Evolutionary conservation across 2,888 invertebrate genomes (phyloP), one percentile per base, ranked within the genome.

Genomic region (Rotaria magnacalcarata): DNA sequence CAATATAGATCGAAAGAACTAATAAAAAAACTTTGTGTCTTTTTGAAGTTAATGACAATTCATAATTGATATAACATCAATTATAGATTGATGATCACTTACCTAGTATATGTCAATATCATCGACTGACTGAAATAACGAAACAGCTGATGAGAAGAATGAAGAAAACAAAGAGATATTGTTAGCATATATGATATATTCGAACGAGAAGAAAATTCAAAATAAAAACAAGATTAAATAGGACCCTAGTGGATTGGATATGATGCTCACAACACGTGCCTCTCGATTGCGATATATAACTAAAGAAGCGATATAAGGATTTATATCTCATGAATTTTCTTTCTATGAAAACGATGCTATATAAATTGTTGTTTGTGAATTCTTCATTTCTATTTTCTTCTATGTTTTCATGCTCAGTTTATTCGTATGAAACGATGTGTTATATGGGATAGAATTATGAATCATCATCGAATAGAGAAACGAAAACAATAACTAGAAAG

Each of bases 91-190:
- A 67, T 67, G 6, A 67, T 67, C 34, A 34, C 19, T 34, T 67
- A 67, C 67, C 34, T 67, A 34, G 34, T 67, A 19, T 34, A 67
- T 67, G 67, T 67, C 67, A 67, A 67, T 67, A 52, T 52, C 3
- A 34, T 41, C 34, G 67, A 34, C 67, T 67, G 67, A 67, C 67
- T 67, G 67, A 67, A 67, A 67, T 67, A 67, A 34, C 67, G 19
- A 67, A 67, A 67, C 67, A 67, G 67, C 67, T 67, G 67, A 67
- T 67, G 67, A 67, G 67, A 67, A 67, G 67, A 67, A 67, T 67
- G 67, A 67, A 67, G 34, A 67, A 67, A 67, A 67, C 67, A 67
- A 34, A 34, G 67, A 67, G 67, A 67, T 67, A 34, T 67, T 34
- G 67, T 67, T 67, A 41, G 34, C 19, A 41, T 67, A 67, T 67